A percentile compares a stretch with the other conserved stretches of the same genome.
phyloP scores from a whole-genome alignment of 2,113 vertebrate species.

The Carollia perspicillata region DNA sequence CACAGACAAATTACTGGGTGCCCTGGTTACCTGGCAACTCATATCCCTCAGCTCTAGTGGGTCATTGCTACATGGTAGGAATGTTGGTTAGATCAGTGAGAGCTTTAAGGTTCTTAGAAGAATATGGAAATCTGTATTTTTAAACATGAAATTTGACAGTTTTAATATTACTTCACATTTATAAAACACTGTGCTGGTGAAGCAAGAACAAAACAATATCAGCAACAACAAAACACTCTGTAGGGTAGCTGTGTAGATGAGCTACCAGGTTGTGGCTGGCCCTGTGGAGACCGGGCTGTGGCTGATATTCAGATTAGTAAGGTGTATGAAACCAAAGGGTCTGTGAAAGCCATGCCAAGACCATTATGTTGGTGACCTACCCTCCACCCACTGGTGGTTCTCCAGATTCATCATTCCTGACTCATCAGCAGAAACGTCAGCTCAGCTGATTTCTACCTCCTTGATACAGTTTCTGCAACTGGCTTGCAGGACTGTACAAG shows the following conservation, averaged over 20 bases:
- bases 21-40: neutral
- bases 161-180: neutral
- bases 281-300: too few relatives aligned
- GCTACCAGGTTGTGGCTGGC: neutral
- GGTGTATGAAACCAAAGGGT: neutral
- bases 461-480: accelerated
- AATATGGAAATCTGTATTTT: neutral
- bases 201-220: neutral
- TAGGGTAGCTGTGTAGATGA: neutral
- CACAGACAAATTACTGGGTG: neutral
- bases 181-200: neutral
- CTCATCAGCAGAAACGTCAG: neutral
- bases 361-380: neutral
- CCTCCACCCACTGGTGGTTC: accelerated
- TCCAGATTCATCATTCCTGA: neutral
- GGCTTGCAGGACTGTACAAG: neutral
- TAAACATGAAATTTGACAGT: neutral
- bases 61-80: neutral
- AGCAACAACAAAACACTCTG: neutral
- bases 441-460: neutral
- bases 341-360: neutral
- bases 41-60: accelerated
- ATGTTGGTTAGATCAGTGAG: neutral
- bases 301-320: neutral
- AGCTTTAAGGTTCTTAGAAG: neutral